These are phyloP conservation scores for Donacobius atricapilla DNA, from an alignment of 2,113 vertebrate species.

Conservation along the genomic window DNA sequence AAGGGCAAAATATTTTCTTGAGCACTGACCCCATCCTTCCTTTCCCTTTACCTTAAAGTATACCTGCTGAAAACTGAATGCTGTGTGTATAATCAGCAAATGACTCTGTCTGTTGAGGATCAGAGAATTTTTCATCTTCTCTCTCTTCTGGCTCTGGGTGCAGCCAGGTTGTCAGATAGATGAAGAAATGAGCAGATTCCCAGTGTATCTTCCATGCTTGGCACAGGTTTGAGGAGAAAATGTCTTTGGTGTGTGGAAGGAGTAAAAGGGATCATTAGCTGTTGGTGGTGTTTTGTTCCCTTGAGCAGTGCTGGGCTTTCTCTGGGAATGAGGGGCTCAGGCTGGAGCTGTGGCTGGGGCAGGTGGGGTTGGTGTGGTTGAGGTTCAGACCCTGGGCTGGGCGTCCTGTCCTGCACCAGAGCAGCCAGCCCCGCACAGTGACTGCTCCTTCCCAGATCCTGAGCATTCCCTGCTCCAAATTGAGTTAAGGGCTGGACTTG, in stretches of 20 bases:
- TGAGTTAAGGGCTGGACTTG: background rate
- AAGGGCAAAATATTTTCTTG: background rate
- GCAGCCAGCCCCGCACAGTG: background rate
- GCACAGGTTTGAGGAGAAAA: background rate
- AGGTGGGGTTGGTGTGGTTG: background rate
- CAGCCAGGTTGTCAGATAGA: background rate
- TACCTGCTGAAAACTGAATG: fast-evolving
- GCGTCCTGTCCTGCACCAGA: background rate
- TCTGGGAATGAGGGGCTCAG: too few species aligned
- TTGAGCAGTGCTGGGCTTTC: background rate
- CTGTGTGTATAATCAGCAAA: background rate
- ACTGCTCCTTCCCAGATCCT: background rate
- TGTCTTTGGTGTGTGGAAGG: background rate
- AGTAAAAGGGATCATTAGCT: too few species aligned
- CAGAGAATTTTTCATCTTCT: background rate
- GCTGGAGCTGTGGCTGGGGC: background rate
- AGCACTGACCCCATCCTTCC: background rate
- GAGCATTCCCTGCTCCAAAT: background rate
- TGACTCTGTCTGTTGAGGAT: background rate
- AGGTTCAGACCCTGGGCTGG: background rate
- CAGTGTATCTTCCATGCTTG: background rate
- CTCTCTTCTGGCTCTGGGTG: background rate
- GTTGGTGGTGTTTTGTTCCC: background rate
- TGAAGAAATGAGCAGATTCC: background rate
- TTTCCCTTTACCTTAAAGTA: background rate